phyloP scores from a whole-genome alignment of 2,797 vertebrate genomes.

The Miichthys miiuy region DNA sequence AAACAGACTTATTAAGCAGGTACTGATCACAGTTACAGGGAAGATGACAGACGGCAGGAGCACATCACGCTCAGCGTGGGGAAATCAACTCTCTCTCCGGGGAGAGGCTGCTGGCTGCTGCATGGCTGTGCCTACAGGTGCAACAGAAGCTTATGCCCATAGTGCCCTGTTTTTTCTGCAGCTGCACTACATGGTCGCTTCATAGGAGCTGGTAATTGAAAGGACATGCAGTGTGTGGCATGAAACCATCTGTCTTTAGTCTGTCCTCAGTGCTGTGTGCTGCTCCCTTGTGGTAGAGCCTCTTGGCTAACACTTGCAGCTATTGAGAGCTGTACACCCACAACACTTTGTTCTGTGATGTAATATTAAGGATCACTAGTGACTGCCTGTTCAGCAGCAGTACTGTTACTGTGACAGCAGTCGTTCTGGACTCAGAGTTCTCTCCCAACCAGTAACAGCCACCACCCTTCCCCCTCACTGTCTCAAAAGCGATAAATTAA shows the following conservation, averaged over 20 bases:
- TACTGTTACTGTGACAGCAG: neutral
- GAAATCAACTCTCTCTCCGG: constrained; percentile 70
- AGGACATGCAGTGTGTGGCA: constrained; percentile 6
- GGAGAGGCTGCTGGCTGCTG: constrained; percentile 31
- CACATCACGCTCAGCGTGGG: constrained; percentile 52
- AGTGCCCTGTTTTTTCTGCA: neutral
- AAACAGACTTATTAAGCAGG: constrained; percentile 81
- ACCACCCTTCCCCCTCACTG: neutral
- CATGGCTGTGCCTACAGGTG: constrained; percentile 40
- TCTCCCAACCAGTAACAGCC: neutral
- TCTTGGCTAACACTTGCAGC: constrained; percentile 32
- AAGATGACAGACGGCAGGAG: constrained; percentile 50
- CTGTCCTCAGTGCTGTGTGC: constrained; percentile 33
- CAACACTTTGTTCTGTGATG: constrained; percentile 47
- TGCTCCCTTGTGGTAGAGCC: constrained; percentile 65
- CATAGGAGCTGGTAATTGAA: constrained; percentile 16
- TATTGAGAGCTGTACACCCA: constrained; percentile 40
- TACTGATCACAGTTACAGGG: constrained; percentile 72
- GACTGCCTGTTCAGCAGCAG: constrained; percentile 33
- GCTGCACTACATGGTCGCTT: constrained; percentile 2
- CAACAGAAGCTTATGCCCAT: constrained; percentile 42
- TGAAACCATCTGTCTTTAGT: constrained; percentile 33
- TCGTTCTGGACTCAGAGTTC: constrained; percentile 7
- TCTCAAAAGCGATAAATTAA: constrained; percentile 16
- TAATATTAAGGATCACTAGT: constrained; percentile 42